Conservation (phyloP, 2,113 vertebrate species). For the Ailuropoda melanoleuca region DNA sequence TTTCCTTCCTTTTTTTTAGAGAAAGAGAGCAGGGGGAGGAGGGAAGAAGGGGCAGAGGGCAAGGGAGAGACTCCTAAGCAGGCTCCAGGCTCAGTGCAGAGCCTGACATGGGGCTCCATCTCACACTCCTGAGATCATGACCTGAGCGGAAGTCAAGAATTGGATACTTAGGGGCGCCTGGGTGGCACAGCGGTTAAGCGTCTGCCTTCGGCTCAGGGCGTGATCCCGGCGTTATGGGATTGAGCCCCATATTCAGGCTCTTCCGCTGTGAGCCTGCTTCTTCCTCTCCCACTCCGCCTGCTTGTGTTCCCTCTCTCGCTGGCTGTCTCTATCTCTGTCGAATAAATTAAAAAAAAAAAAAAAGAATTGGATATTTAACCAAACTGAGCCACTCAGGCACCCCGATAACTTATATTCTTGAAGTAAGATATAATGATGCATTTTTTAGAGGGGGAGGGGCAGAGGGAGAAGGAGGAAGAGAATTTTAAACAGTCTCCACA, state of each 20-base stretch:
- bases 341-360: too few relatives aligned
- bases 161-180: too few relatives aligned
- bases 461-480: neutral
- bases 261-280: too few relatives aligned
- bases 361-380: too few relatives aligned
- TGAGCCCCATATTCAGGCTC: too few relatives aligned
- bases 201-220: too few relatives aligned
- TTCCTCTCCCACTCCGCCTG: too few relatives aligned
- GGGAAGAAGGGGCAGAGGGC: neutral
- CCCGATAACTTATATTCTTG: neutral
- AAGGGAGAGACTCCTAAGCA: neutral
- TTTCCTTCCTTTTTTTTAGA: neutral
- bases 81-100: neutral
- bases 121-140: neutral
- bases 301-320: too few relatives aligned
- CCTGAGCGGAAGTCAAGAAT: too few relatives aligned
- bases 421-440: neutral
- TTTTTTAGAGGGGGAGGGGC: neutral
- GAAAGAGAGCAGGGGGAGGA: neutral
- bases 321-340: too few relatives aligned
- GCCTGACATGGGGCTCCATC: neutral
- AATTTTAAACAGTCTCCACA: neutral
- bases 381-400: neutral
- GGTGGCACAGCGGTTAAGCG: too few relatives aligned
- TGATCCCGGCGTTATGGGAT: too few relatives aligned